Percentiles rank a stretch among this genome's conserved stretches.
Evolutionary conservation across 2,797 vertebrate genomes (phyloP).

Genomic region (Tenualosa thibaudeaui): DNA sequence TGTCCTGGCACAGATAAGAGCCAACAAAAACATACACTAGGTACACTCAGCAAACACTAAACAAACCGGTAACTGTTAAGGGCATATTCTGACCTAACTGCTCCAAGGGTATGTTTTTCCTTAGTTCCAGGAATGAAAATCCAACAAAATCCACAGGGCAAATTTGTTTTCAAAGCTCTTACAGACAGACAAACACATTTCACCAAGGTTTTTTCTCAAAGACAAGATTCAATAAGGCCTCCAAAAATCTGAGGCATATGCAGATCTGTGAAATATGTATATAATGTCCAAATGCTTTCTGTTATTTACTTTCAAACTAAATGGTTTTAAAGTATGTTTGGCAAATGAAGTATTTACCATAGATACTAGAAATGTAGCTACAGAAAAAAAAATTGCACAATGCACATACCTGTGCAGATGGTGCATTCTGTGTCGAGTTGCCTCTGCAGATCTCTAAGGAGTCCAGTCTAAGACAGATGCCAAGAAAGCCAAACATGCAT

Average conservation of each 20-base stretch:
- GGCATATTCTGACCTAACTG: background rate
- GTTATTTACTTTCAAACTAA: background rate
- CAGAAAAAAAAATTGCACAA: background rate
- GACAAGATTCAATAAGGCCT: too few species aligned
- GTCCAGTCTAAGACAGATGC: background rate
- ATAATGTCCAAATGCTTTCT: background rate
- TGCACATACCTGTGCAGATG: background rate
- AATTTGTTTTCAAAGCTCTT: too few species aligned
- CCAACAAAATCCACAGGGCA: background rate
- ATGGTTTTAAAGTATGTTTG: background rate
- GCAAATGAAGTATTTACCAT: background rate
- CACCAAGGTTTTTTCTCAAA: too few species aligned
- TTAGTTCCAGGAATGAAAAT: background rate
- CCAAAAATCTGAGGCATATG: background rate
- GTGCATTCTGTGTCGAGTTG: background rate
- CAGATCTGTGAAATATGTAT: background rate
- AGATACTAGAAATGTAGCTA: background rate
- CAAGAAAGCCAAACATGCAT: background rate
- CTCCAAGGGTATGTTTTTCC: background rate
- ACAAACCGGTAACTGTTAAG: background rate
- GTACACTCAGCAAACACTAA: background rate
- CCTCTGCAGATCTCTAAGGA: background rate
- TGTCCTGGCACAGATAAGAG: background rate
- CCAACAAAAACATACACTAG: background rate
- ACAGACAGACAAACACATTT: too few species aligned